These are phyloP conservation scores for Petrocephalus schoutedeni DNA, from an alignment of 2,797 vertebrate species.

Conservation along the genomic window DNA sequence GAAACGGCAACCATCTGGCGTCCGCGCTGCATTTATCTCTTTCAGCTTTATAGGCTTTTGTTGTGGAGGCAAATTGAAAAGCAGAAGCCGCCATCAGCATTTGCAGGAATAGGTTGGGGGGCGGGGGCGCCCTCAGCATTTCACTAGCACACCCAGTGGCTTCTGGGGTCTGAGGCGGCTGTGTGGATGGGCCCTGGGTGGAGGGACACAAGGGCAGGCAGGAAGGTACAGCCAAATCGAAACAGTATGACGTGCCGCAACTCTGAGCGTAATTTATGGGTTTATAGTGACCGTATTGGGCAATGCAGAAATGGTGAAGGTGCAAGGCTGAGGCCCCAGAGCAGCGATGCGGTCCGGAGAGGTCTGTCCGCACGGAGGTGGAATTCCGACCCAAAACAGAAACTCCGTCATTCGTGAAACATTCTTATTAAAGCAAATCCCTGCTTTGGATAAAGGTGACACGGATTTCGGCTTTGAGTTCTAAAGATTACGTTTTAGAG, in stretches of 20 bases:
- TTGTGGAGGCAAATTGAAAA: slow-evolving; percentile 10
- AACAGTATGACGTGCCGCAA: background rate
- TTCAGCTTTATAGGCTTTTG: slow-evolving; percentile 11
- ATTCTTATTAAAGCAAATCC: background rate
- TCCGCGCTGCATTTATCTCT: background rate
- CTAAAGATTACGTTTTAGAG: background rate
- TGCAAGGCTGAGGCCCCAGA: background rate
- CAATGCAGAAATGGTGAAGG: background rate
- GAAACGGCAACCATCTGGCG: slow-evolving; percentile 2
- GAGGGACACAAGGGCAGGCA: background rate
- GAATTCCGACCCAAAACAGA: background rate
- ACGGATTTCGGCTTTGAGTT: background rate
- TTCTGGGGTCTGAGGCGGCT: background rate
- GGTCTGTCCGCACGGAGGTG: background rate
- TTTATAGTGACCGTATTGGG: background rate
- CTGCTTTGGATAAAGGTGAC: slow-evolving; percentile 13
- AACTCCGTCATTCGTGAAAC: background rate
- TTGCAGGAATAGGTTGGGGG: background rate
- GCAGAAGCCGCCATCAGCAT: background rate
- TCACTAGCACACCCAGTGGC: background rate
- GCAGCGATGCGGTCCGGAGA: background rate
- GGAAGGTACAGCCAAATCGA: background rate
- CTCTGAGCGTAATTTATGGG: background rate
- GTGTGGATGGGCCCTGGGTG: background rate
- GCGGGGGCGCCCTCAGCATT: background rate